These are phyloP conservation scores for Limenitis camilla DNA, from an alignment of 2,888 invertebrate species.

Conservation along the genomic window DNA sequence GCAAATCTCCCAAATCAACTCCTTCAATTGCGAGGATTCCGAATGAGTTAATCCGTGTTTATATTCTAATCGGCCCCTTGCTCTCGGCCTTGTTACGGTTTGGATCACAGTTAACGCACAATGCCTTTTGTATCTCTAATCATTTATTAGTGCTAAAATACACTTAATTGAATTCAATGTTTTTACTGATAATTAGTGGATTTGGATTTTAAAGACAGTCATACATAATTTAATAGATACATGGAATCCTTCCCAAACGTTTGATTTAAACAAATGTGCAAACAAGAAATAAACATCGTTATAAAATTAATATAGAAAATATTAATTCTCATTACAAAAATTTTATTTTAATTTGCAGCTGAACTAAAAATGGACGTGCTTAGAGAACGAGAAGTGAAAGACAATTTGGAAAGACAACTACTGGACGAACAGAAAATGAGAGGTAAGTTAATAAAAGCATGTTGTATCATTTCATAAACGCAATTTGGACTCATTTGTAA, in stretches of 20 bases:
- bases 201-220: too few species aligned
- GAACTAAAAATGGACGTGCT: conserved; percentile 97
- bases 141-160: conserved; percentile 39
- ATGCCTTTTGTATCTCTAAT: conserved; percentile 60
- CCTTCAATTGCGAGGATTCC: conserved; percentile 72
- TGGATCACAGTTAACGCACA: conserved; percentile 67
- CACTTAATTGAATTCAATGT: conserved; percentile 17
- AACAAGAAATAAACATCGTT: neutral
- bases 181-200: neutral
- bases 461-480: too few species aligned
- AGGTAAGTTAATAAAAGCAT: conserved; percentile 82
- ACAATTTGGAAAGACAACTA: conserved; percentile 94
- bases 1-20: conserved; percentile 73
- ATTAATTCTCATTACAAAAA: too few species aligned
- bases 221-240: too few species aligned
- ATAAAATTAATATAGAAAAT: conserved; percentile 6
- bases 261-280: too few species aligned
- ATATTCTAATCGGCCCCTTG: conserved; percentile 72
- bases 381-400: conserved; percentile 93
- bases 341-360: too few species aligned
- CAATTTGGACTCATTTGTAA: too few species aligned
- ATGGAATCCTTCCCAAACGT: too few species aligned
- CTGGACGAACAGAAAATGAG: conserved; percentile 95
- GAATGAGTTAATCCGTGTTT: conserved; percentile 74
- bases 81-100: conserved; percentile 64